A percentile compares a stretch with the other conserved stretches of the same genome.
Evolutionary conservation across 1,140 invertebrate species (phyloP).

Genomic region (Aricia agestis): DNA sequence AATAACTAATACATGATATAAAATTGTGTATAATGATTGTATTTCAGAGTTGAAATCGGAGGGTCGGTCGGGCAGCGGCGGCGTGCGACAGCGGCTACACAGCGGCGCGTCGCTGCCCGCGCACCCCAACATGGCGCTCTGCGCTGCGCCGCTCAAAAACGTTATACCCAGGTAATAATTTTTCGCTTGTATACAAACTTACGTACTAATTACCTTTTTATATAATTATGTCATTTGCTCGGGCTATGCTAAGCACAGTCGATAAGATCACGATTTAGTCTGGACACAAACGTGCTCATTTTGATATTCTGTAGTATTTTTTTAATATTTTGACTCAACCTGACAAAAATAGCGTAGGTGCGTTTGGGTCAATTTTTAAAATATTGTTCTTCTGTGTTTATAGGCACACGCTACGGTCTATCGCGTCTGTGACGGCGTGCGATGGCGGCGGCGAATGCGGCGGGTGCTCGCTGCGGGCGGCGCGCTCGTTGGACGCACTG

Average conservation of each 20-base stretch:
- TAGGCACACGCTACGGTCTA: conserved; percentile 68
- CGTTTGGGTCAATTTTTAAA: neutral
- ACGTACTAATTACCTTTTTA: no score
- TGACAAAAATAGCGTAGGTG: no score
- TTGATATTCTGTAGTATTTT: no score
- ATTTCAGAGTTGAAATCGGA: conserved; percentile 35
- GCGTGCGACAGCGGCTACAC: conserved; percentile 50
- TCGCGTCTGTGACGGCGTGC: conserved; percentile 66
- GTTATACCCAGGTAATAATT: conserved; percentile 17
- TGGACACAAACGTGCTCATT: no score
- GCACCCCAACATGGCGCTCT: conserved; percentile 32
- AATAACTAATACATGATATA: no score
- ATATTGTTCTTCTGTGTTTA: conserved; percentile 9
- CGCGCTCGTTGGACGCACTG: conserved; percentile 63
- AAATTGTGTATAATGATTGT: neutral
- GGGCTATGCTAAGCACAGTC: no score
- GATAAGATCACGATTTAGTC: no score
- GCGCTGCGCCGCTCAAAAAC: conserved; percentile 18
- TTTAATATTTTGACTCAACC: no score
- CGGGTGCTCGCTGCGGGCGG: conserved; percentile 41
- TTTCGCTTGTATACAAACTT: no score
- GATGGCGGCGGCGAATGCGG: conserved; percentile 30
- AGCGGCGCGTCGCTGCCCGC: conserved; percentile 43
- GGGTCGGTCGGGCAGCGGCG: conserved; percentile 27
- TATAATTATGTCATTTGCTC: no score